These are phyloP conservation scores for Anagrus nilaparvatae DNA, from an alignment of 1,140 invertebrate genomes.

Conservation along the genomic window DNA sequence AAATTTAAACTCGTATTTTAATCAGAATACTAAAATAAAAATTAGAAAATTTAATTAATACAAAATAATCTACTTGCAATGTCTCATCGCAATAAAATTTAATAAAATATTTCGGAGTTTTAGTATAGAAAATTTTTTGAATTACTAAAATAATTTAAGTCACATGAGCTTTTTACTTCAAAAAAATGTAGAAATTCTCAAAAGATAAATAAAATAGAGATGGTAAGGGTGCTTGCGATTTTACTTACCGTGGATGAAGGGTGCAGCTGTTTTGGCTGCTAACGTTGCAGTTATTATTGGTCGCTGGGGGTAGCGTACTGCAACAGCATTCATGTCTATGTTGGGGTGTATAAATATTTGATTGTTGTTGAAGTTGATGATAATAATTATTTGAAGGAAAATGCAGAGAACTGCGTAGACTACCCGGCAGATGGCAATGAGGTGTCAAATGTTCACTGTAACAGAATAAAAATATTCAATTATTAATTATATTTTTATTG, in stretches of 20 bases:
- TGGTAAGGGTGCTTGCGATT: conserved; percentile 10
- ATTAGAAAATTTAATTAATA: too few species aligned
- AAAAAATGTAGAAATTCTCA: too few species aligned
- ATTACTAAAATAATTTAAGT: too few species aligned
- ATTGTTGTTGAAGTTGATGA: conserved; percentile 21
- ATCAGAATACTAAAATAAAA: too few species aligned
- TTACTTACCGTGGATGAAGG: conserved; percentile 30
- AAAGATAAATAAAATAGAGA: too few species aligned
- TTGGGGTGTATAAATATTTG: conserved; percentile 9
- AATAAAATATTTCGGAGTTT: too few species aligned
- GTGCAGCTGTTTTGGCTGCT: conserved; percentile 26
- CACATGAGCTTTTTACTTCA: too few species aligned
- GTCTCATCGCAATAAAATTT: too few species aligned
- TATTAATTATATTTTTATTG: background rate
- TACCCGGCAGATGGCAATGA: conserved; percentile 28
- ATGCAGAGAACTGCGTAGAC: conserved; percentile 23
- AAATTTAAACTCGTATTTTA: too few species aligned
- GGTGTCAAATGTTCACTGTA: conserved; percentile 27
- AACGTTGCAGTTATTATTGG: conserved; percentile 20
- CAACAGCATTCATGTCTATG: conserved; percentile 22
- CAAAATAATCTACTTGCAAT: too few species aligned
- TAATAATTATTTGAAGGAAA: conserved; percentile 19
- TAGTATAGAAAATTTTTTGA: too few species aligned
- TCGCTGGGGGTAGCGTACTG: conserved; percentile 21
- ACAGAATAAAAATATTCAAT: too few species aligned